Percentiles rank a stretch among this genome's conserved stretches.
These are phyloP conservation scores for Pachydiplax longipennis DNA, from an alignment of 2,888 invertebrate genomes.

Conservation along the genomic window DNA sequence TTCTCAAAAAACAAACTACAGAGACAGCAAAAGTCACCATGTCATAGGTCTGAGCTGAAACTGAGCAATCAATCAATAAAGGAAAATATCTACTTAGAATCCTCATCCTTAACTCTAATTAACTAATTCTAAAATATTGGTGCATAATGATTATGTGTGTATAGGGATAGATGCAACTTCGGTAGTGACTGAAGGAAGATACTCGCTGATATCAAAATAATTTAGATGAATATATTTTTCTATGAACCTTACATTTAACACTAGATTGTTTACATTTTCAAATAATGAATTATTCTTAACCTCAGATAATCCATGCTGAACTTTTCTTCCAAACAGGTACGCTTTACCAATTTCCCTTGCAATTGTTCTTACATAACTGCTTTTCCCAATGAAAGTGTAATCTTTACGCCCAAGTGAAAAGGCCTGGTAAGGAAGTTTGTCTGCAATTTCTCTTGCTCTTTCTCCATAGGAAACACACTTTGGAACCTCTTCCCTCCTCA, in stretches of 20 bases:
- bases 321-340: background rate
- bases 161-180: background rate
- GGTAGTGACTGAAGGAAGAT: background rate
- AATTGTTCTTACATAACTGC: background rate
- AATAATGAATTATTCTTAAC: too few relatives aligned
- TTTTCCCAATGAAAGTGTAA: background rate
- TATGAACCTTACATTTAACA: too few relatives aligned
- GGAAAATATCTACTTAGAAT: too few relatives aligned
- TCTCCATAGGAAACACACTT: background rate
- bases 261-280: too few relatives aligned
- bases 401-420: background rate
- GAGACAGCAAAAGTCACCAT: too few relatives aligned
- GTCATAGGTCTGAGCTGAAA: too few relatives aligned
- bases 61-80: too few relatives aligned
- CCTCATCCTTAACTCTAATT: too few relatives aligned
- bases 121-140: too few relatives aligned
- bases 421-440: background rate
- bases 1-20: too few relatives aligned
- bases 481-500: background rate
- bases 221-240: background rate
- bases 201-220: background rate
- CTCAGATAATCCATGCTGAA: background rate
- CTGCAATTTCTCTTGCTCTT: background rate
- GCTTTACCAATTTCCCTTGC: conserved; percentile 21
- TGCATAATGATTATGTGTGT: too few relatives aligned